Conservation (phyloP, 92 coral and sea anemone genomes). For the Meandrina meandrites region DNA sequence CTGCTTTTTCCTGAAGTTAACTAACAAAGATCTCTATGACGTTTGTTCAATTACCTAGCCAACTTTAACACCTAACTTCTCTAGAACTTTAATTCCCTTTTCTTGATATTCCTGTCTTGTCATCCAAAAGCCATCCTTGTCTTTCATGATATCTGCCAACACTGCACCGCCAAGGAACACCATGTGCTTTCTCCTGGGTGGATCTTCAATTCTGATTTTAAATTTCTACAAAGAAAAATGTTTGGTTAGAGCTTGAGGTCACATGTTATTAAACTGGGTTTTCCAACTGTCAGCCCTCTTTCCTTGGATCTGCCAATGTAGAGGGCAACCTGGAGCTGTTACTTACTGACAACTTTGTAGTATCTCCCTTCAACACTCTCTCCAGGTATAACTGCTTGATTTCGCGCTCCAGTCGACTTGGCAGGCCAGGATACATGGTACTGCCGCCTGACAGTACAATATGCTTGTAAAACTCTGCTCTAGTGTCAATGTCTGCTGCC, state of each 20-base stretch:
- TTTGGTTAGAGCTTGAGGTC: not conserved
- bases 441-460: slow-evolving; percentile 96
- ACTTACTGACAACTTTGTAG: slow-evolving; percentile 88
- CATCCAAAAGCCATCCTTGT: slow-evolving; percentile 99
- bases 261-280: not conserved
- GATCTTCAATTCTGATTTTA: slow-evolving; percentile 98
- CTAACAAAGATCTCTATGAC: slow-evolving; percentile 7
- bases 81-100: slow-evolving; percentile 92
- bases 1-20: slow-evolving; percentile 5
- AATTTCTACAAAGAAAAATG: slow-evolving; percentile 71
- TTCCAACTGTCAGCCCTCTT: not conserved
- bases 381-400: slow-evolving; percentile 94
- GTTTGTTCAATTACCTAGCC: slow-evolving; percentile 40
- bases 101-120: slow-evolving; percentile 92
- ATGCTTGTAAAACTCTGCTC: slow-evolving; percentile 96
- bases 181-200: slow-evolving; percentile 98
- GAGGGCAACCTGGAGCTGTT: not conserved
- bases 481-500: slow-evolving; percentile 97
- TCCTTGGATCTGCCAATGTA: not conserved
- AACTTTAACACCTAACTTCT: slow-evolving; percentile 89
- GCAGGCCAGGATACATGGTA: slow-evolving; percentile 98
- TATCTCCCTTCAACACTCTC: slow-evolving; percentile 95
- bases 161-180: slow-evolving; percentile 99
- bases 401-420: slow-evolving; percentile 93
- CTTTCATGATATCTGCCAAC: slow-evolving; percentile 98